Evolutionary conservation across 2,888 invertebrate species (phyloP).

Genomic region (Sericinus montela): DNA sequence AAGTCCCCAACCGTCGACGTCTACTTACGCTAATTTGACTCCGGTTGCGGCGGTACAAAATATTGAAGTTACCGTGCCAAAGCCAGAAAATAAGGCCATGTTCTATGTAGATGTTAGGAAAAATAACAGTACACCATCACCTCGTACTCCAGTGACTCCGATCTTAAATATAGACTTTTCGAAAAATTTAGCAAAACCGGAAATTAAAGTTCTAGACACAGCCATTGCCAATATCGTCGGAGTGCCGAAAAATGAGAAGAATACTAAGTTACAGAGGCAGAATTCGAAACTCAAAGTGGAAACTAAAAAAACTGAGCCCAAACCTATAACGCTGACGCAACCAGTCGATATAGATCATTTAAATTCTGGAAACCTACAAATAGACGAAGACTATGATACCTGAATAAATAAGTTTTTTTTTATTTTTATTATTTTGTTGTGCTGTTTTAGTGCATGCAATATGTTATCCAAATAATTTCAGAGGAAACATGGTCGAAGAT

Average conservation of each 20-base stretch:
- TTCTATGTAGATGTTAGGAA: conserved; percentile 33
- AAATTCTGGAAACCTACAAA: conserved; percentile 65
- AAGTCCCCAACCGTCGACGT: conserved; percentile 65
- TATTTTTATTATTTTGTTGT: conserved; percentile 40
- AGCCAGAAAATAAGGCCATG: conserved; percentile 30
- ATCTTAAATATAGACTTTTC: conserved; percentile 68
- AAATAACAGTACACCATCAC: conserved; percentile 28
- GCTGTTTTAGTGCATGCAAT: conserved; percentile 28
- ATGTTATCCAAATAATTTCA: conserved; percentile 28
- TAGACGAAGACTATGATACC: conserved; percentile 77
- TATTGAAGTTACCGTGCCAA: conserved; percentile 43
- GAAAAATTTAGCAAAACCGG: conserved; percentile 56
- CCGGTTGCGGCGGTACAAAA: conserved; percentile 40
- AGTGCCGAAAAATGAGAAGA: conserved; percentile 36
- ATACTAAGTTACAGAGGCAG: conserved; percentile 40
- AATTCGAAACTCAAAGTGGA: conserved; percentile 53
- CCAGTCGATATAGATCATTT: conserved; percentile 56
- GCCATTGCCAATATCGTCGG: conserved; percentile 38
- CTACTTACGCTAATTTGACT: conserved; percentile 43
- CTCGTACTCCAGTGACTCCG: conserved; percentile 47
- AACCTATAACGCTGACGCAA: conserved; percentile 30
- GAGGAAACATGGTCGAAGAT: too few relatives aligned
- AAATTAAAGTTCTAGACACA: conserved; percentile 61
- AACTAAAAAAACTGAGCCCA: conserved; percentile 44
- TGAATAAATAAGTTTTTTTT: conserved; percentile 51